Base-by-base conservation (phyloP, 2,113 vertebrate species). In the Sterna hirundo region DNA sequence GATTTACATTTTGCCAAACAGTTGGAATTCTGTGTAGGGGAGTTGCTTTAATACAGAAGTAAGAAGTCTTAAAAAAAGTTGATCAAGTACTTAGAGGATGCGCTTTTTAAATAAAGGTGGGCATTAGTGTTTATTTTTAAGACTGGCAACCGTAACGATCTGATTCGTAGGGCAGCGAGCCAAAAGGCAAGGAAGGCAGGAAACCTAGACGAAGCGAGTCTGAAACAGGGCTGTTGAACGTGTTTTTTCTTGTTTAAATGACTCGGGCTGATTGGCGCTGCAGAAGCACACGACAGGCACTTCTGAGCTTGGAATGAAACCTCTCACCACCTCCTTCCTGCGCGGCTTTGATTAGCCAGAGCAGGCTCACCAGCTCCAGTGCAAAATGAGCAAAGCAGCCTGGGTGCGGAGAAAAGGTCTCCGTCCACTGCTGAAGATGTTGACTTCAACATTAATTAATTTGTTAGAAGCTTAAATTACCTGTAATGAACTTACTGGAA, bases 231-330 rank as follows among this genome's bases (percentile, higher is more conserved):
- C 21, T 89, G 86, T 83, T 60, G 95, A 58, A 76, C 75, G 1
- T 96, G 89, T 96, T 91, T 95, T 70, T 95, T 94, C 95, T 95
- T 96, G 95, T 92, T 95, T 38, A 44, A 92, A 49, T 62, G 36
- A 46, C 93, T 86, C 22, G 71, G 89, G 40, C 64, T 78, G 88
- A 54, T 60, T 36, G 72, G 76, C 47, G 69, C 82, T 87, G 60
- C 79, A 85, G 81, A 55, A 71, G 26, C 66, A 54, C 38, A 21
- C 12, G 36, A 9, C 44, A 70, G 83, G 16, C 64, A 8, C 47
- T 61, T 87, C 10, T 32, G 10, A 58, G 62, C 55, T 27, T 47
- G 71, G 69, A 82, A 70, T 81, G 64, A 46, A 88, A 81, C 34
- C 61, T 90, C 55, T 86, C 57, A 9, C 44, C 60, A 15, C 71